Conservation (phyloP, 2,113 vertebrate species). For the Diadophis punctatus region DNA sequence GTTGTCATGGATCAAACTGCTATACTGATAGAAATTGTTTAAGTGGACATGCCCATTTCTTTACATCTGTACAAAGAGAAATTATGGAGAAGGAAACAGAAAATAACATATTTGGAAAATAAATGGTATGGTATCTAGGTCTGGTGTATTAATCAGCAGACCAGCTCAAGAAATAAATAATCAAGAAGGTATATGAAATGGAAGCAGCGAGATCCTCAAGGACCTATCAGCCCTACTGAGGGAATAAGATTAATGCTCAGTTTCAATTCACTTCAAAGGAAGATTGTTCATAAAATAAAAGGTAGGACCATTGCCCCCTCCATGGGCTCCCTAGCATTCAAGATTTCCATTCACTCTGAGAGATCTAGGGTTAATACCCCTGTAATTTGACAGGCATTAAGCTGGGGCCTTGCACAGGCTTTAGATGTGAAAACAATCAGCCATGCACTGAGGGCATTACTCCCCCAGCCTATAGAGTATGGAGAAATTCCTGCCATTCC, state of each 20-base stretch:
- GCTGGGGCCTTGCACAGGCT: background rate
- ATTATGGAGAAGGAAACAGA: background rate
- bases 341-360: background rate
- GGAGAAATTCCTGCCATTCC: slow-evolving; percentile 66
- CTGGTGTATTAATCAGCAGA: background rate
- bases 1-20: background rate
- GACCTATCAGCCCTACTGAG: background rate
- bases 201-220: background rate
- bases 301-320: background rate
- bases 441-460: background rate
- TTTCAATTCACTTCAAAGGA: background rate
- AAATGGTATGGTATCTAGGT: background rate
- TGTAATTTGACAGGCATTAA: background rate
- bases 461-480: slow-evolving; percentile 43
- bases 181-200: background rate
- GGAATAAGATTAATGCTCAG: slow-evolving; percentile 9
- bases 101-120: background rate
- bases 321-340: background rate
- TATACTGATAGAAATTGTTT: background rate
- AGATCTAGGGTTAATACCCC: background rate
- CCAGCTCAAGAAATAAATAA: background rate
- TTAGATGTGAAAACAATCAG: slow-evolving; percentile 27
- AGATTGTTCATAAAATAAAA: background rate
- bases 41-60: background rate
- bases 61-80: background rate